Evolutionary conservation across 1,140 invertebrate species (phyloP).

Genomic region (Ditylenchus dipsaci): DNA sequence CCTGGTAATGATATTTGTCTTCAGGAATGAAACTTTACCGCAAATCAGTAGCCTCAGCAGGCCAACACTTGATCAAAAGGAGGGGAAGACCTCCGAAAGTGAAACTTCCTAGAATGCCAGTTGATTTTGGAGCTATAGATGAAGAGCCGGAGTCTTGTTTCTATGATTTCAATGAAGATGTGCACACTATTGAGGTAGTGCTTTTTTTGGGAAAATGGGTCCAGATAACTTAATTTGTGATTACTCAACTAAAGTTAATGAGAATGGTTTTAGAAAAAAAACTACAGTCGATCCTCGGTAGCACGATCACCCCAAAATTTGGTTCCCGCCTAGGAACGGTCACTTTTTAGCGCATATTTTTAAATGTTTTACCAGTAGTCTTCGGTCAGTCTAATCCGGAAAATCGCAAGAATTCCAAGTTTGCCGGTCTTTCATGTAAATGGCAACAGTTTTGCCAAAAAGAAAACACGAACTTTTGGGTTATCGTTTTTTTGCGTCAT

Average conservation of each 20-base stretch:
- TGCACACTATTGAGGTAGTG: conserved; percentile 18
- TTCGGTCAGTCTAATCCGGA: no score
- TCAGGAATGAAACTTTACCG: conserved; percentile 35
- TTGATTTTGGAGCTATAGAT: conserved; percentile 22
- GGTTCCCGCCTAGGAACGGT: no score
- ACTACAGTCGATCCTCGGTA: no score
- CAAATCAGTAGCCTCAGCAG: conserved; percentile 27
- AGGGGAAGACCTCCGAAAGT: conserved; percentile 45
- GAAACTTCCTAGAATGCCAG: conserved; percentile 14
- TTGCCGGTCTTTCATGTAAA: no score
- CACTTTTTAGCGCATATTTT: no score
- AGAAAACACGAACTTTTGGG: no score
- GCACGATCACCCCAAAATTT: no score
- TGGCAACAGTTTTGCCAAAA: no score
- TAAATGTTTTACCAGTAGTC: no score
- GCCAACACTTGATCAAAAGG: conserved; percentile 4
- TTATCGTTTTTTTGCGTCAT: no score
- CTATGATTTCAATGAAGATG: conserved; percentile 23
- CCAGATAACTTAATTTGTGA: background rate
- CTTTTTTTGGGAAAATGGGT: background rate
- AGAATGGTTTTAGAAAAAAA: no score
- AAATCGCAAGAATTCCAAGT: no score
- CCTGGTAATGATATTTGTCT: background rate
- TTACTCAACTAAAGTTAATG: background rate
- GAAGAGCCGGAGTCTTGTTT: conserved; percentile 33